A percentile compares a stretch with the other conserved stretches of the same genome.
These are phyloP conservation scores for Paramisgurnus dabryanus DNA, from an alignment of 2,113 vertebrate genomes.

Conservation along the genomic window DNA sequence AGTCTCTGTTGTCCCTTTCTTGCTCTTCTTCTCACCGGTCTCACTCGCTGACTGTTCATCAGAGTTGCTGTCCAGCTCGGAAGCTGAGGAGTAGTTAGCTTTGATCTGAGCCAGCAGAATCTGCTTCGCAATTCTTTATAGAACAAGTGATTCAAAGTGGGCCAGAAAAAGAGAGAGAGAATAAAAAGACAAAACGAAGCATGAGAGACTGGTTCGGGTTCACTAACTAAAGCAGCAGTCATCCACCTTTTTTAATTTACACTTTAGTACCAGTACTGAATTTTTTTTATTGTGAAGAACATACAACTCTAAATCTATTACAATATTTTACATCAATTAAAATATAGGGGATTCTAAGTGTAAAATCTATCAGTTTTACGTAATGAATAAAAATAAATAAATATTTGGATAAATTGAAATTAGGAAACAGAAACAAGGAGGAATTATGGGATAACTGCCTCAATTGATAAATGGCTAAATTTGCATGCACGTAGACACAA, in stretches of 20 bases:
- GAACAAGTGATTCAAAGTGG: conserved; percentile 58
- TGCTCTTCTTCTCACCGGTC: conserved; percentile 62
- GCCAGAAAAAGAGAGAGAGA: background rate
- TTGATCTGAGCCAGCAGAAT: conserved; percentile 98
- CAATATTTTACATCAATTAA: no score
- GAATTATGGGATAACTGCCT: no score
- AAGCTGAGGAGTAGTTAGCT: conserved; percentile 89
- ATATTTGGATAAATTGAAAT: no score
- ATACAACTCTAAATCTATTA: no score
- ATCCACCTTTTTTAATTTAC: background rate
- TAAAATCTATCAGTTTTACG: no score
- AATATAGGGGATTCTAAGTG: no score
- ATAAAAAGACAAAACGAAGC: background rate
- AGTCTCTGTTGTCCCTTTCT: conserved; percentile 3
- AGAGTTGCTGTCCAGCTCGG: conserved; percentile 81
- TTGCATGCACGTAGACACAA: background rate
- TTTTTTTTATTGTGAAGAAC: background rate
- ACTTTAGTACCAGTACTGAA: no score
- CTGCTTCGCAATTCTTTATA: conserved; percentile 97
- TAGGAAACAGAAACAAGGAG: no score
- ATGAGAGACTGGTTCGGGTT: background rate
- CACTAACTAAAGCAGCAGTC: background rate
- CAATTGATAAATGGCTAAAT: no score
- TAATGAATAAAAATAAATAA: no score
- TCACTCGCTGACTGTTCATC: conserved; percentile 78